Conservation (phyloP, 2,113 vertebrate species). For the Oryzias melastigma region DNA sequence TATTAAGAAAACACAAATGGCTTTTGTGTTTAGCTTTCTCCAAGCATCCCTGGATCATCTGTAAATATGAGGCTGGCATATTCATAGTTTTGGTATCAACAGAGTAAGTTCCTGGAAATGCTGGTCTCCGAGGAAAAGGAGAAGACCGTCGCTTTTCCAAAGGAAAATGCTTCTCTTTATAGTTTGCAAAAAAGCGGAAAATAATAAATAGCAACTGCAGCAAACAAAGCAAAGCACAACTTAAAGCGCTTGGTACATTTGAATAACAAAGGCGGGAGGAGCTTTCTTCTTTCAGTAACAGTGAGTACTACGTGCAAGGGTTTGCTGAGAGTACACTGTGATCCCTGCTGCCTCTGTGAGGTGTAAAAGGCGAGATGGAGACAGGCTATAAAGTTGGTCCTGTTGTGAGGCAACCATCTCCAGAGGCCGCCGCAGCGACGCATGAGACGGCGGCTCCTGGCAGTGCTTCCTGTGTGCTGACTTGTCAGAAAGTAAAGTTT, state of each 20-base stretch:
- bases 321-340: slow-evolving; percentile 55
- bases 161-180: slow-evolving; percentile 1
- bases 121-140: slow-evolving; percentile 43
- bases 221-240: slow-evolving; percentile 26
- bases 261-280: slow-evolving; percentile 42
- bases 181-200: slow-evolving; percentile 28
- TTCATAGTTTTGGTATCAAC: slow-evolving; percentile 41
- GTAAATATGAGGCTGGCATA: slow-evolving; percentile 42
- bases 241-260: slow-evolving; percentile 34
- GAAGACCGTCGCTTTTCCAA: slow-evolving; percentile 11
- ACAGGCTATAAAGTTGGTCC: slow-evolving; percentile 39
- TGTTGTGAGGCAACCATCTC: slow-evolving; percentile 68
- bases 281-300: slow-evolving; percentile 55
- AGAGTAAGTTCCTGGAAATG: slow-evolving; percentile 39
- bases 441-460: slow-evolving; percentile 52
- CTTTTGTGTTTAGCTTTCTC: no score
- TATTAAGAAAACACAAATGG: no score
- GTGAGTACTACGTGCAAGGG: slow-evolving; percentile 37
- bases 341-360: slow-evolving; percentile 37
- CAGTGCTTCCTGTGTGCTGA: slow-evolving; percentile 41
- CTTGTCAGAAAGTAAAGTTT: slow-evolving; percentile 57
- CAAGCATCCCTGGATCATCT: slow-evolving; percentile 3
- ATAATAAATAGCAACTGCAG: slow-evolving; percentile 47
- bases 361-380: slow-evolving; percentile 37
- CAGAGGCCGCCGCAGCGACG: slow-evolving; percentile 45